Percentiles rank a stretch among this genome's conserved stretches.
phyloP scores from a whole-genome alignment of 2,797 vertebrate species.

The Limosa lapponica region DNA sequence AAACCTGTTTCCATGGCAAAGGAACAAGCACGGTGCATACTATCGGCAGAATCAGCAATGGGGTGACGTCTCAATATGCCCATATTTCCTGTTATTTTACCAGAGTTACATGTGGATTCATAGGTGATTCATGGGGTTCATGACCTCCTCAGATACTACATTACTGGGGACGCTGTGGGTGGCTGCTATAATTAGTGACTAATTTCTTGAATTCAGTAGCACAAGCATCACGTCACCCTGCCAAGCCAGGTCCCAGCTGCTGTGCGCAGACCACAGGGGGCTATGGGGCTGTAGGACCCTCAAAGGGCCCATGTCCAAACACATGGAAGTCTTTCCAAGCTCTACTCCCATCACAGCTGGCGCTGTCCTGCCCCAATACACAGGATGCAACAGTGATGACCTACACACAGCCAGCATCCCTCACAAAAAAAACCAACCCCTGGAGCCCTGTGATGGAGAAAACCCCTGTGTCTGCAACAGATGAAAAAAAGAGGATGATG shows the following conservation, averaged over 20 bases:
- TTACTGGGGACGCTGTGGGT: background rate
- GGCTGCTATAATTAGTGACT: slow-evolving; percentile 41
- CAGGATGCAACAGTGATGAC: accelerated
- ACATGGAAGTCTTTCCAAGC: background rate
- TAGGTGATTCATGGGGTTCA: background rate
- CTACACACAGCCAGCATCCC: accelerated
- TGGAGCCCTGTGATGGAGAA: accelerated
- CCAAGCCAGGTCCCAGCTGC: background rate
- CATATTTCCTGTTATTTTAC: slow-evolving; percentile 36
- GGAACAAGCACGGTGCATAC: background rate
- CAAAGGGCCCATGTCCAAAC: background rate
- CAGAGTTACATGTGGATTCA: background rate
- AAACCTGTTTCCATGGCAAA: background rate
- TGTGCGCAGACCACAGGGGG: accelerated
- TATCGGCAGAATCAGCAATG: background rate
- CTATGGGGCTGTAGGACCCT: background rate
- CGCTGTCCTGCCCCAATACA: background rate
- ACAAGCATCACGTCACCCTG: background rate
- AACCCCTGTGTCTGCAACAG: background rate
- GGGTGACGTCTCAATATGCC: background rate
- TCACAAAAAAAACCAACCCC: background rate
- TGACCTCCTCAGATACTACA: background rate
- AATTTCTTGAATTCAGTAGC: background rate
- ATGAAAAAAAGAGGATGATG: background rate
- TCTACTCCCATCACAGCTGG: background rate